These are phyloP conservation scores for Phania funesta DNA, from an alignment of 2,888 invertebrate genomes.

Conservation along the genomic window DNA sequence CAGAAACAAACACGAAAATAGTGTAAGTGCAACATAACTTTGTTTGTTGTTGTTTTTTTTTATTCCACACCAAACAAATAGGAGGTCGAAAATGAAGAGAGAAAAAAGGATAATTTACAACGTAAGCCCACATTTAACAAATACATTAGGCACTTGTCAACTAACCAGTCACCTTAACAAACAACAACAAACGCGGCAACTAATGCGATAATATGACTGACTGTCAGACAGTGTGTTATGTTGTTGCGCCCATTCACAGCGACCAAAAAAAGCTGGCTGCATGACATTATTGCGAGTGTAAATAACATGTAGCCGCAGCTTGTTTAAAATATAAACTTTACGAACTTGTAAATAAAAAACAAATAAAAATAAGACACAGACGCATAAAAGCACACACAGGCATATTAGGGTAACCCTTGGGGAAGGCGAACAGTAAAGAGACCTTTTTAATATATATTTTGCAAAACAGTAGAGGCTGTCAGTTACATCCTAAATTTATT, in stretches of 20 bases:
- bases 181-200: conserved; percentile 13
- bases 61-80: conserved; percentile 19
- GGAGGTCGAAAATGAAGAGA: neutral
- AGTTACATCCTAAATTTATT: too few relatives aligned
- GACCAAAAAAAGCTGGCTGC: neutral
- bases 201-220: conserved; percentile 24
- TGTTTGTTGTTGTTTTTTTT: neutral
- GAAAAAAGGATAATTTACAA: conserved; percentile 56
- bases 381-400: neutral
- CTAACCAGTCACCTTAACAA: conserved; percentile 27
- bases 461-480: too few relatives aligned
- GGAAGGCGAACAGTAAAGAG: neutral
- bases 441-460: too few relatives aligned
- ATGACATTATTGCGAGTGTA: too few relatives aligned
- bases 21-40: conserved; percentile 40
- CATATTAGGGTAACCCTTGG: neutral
- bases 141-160: conserved; percentile 45
- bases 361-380: conserved; percentile 8
- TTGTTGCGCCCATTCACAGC: neutral
- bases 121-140: conserved; percentile 40
- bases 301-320: conserved; percentile 6
- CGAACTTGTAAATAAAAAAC: too few relatives aligned
- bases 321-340: conserved; percentile 14
- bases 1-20: neutral
- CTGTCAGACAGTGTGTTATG: neutral